Percentiles rank a stretch among this genome's conserved stretches.
phyloP scores from a whole-genome alignment of 1,140 invertebrate genomes.

The Zaprionus inermis region DNA sequence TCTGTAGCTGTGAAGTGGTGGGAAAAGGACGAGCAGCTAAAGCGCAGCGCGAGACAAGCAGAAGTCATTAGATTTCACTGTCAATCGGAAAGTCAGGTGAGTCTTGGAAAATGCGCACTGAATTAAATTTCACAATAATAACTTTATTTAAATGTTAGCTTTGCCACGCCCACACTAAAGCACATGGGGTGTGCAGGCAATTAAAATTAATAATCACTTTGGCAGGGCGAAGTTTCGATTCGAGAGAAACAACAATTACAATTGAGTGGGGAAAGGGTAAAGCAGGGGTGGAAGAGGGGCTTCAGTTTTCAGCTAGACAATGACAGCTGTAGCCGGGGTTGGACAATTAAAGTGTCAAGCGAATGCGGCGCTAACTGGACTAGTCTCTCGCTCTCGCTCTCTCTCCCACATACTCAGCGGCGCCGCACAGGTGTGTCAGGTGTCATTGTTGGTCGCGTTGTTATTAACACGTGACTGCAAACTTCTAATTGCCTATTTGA shows the following conservation, averaged over 20 bases:
- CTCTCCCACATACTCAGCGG: background rate
- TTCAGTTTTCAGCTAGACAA: background rate
- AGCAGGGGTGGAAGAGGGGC: too few species aligned
- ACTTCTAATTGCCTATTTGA: constrained; percentile 68
- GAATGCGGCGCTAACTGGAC: background rate
- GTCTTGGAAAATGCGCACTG: background rate
- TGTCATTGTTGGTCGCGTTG: constrained; percentile 36
- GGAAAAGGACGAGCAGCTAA: constrained; percentile 8
- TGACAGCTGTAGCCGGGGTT: background rate
- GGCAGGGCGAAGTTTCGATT: background rate
- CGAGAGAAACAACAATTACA: constrained; percentile 3
- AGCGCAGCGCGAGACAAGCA: constrained; percentile 8
- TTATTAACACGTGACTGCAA: constrained; percentile 71
- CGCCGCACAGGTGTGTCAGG: constrained; percentile 16
- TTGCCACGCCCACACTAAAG: constrained; percentile 14
- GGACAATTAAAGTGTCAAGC: constrained; percentile 5
- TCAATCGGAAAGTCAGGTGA: constrained; percentile 12
- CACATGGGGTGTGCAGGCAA: too few species aligned
- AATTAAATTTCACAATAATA: background rate
- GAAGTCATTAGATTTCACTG: constrained; percentile 28
- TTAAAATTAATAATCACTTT: constrained; percentile 20
- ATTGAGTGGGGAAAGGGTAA: background rate
- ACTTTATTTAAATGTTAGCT: constrained; percentile 9
- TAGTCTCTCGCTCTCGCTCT: background rate
- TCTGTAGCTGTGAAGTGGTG: constrained; percentile 24